Evolutionary conservation across 1,140 invertebrate genomes (phyloP), one percentile per base, ranked within the genome.

Genomic region (Apis laboriosa): DNA sequence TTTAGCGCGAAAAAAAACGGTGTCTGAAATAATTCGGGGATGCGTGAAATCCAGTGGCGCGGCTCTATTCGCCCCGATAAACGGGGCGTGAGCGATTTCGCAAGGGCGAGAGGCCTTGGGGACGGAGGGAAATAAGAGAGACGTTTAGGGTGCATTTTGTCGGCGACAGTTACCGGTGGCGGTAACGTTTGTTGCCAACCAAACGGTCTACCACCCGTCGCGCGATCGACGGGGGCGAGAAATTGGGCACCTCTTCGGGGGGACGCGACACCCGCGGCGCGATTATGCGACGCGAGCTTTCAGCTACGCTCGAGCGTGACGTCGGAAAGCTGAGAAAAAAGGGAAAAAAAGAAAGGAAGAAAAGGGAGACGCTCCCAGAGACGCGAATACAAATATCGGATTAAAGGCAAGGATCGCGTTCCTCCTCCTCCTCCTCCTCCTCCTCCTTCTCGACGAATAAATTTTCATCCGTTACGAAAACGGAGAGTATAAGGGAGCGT

Each of bases 1-100:
- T 86, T 67, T 86, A 60, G 72, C 24, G 43, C 60, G 24, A 58
- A 2, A 81, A 43, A 43, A 7, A 43, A 43, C 34, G 61, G 79
- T 64, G 80, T 75, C 79, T 77, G 72, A 93, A 93, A 92, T 92
- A 91, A 92, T 92, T 92, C 92, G 90, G 90, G 92, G 92, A 93
- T 92, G 92, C 92, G 92, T 93, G 82, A 93, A 93, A 93, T 93
- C 93, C 92, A 51, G 34, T 43, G 72, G 72, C 70, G 34, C 64
- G 67, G 77, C 75, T 84, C 90, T 85, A 93, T 93, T 93, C 90
- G 92, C 82, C 78, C 84, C 88, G 89, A 91, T 91, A 93, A 93
- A 88, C 92, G 90, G 92, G 88, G 91, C 93, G 92, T 93, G 87
- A 93, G 91, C 88, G 89, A 92, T 92, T 88, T 81, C 74, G 75